Conservation (phyloP, 2,113 vertebrate species). For the Serilophus lunatus region DNA sequence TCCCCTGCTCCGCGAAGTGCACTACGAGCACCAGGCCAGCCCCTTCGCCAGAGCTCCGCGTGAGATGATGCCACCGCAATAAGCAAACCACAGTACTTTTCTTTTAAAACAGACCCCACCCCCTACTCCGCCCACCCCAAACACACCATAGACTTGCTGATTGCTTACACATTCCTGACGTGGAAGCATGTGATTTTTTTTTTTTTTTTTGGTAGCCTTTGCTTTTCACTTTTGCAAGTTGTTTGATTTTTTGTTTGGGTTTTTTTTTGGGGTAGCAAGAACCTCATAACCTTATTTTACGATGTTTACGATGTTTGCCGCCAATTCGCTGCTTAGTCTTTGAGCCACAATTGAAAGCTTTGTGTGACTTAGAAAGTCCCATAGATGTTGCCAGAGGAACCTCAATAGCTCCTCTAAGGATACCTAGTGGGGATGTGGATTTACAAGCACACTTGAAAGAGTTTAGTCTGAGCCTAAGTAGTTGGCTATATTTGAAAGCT, state of each 20-base stretch:
- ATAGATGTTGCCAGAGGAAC: neutral
- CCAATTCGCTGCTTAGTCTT: neutral
- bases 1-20: neutral
- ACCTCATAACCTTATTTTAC: neutral
- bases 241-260: neutral
- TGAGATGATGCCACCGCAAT: neutral
- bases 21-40: neutral
- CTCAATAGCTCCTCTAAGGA: neutral
- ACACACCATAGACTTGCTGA: neutral
- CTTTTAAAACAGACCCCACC: neutral
- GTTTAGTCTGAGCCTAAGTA: neutral
- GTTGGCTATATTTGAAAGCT: neutral
- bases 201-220: neutral
- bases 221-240: neutral
- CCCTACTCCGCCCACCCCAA: neutral
- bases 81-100: neutral
- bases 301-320: neutral
- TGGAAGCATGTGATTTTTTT: neutral
- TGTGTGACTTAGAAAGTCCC: neutral
- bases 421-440: neutral
- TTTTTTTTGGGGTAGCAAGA: neutral
- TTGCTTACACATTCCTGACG: neutral
- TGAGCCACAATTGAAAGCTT: neutral
- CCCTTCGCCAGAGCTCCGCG: neutral
- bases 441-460: neutral